Evolutionary conservation across 2,113 vertebrate genomes (phyloP).

Genomic region (Delphinapterus leucas): DNA sequence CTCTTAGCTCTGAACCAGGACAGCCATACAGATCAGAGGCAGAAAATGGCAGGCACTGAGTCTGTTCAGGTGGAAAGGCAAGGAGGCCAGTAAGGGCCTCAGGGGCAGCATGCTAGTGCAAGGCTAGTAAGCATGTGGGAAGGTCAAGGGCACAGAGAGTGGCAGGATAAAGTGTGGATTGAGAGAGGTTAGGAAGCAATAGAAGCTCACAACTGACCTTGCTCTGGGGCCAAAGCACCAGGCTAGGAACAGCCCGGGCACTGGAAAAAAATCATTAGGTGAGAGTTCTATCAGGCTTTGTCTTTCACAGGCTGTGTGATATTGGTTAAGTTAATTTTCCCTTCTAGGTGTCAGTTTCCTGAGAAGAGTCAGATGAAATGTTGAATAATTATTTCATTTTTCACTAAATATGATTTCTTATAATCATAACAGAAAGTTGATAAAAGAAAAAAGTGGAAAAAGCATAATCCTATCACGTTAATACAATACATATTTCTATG

Average conservation of each 20-base stretch:
- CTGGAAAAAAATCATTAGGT: background rate
- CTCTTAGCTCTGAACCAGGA: conserved; percentile 8
- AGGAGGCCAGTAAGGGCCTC: background rate
- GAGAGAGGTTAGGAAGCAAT: background rate
- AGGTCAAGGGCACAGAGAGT: background rate
- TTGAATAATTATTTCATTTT: conserved; percentile 4
- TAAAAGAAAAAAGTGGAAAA: background rate
- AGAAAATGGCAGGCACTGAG: background rate
- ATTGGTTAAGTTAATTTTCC: background rate
- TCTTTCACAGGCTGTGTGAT: background rate
- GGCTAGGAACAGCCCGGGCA: background rate
- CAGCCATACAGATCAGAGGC: conserved; percentile 21
- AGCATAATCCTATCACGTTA: background rate
- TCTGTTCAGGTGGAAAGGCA: background rate
- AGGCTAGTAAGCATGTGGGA: background rate
- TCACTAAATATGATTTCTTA: background rate
- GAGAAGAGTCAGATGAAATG: background rate
- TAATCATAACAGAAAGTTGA: background rate
- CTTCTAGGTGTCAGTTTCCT: background rate
- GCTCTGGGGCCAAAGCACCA: background rate
- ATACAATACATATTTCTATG: background rate
- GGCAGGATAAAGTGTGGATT: background rate
- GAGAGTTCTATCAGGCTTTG: background rate
- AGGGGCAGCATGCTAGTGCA: background rate
- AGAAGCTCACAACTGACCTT: background rate